These are phyloP conservation scores for Cephalopholis sonnerati DNA, from an alignment of 2,113 vertebrate genomes.

Conservation along the genomic window DNA sequence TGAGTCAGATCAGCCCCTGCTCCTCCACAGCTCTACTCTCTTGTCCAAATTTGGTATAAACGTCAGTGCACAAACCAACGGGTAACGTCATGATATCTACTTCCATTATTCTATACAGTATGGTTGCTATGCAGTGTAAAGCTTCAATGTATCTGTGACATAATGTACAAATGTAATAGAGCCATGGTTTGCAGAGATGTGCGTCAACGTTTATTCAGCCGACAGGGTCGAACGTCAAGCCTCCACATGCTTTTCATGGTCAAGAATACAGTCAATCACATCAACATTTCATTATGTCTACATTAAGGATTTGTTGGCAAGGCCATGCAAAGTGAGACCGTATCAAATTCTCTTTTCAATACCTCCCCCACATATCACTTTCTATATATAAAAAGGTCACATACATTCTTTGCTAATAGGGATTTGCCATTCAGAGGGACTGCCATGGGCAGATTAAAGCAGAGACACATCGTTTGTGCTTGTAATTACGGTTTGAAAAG, in stretches of 20 bases:
- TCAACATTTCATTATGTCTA: not conserved
- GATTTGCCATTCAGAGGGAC: constrained; percentile 22
- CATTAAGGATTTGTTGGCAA: constrained; percentile 2
- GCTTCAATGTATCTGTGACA: too few relatives aligned
- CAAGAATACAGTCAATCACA: not conserved
- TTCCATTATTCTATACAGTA: too few relatives aligned
- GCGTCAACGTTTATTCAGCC: too few relatives aligned
- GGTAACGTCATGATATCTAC: too few relatives aligned
- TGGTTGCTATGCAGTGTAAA: too few relatives aligned
- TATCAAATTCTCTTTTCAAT: not conserved
- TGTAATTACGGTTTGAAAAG: constrained; percentile 22
- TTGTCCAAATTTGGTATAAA: too few relatives aligned
- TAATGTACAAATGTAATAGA: too few relatives aligned
- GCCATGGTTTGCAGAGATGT: too few relatives aligned
- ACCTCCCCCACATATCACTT: not conserved
- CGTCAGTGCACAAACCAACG: too few relatives aligned
- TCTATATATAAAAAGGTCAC: constrained; percentile 4
- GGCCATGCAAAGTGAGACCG: not conserved
- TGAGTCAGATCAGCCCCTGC: too few relatives aligned
- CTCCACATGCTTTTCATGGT: not conserved
- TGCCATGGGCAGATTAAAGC: not conserved
- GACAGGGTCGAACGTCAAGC: too few relatives aligned
- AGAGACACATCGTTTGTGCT: constrained; percentile 4
- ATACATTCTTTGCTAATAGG: constrained; percentile 3
- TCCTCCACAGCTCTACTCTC: too few relatives aligned